Evolutionary conservation across 2,797 vertebrate species (phyloP).

Genomic region (Leucoraja ocellata): DNA sequence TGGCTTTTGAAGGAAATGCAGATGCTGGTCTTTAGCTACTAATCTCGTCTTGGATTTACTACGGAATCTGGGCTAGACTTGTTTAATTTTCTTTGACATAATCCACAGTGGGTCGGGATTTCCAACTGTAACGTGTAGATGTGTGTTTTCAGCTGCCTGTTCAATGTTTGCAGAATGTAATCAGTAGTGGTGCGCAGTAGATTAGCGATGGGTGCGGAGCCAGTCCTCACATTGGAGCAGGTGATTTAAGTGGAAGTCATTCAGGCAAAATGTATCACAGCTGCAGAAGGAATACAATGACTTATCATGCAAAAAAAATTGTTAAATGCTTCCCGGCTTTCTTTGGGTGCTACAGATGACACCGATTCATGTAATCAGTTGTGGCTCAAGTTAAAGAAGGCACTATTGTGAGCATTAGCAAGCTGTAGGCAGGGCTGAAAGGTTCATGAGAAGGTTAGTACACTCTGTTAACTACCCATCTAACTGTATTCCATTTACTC

Average conservation of each 20-base stretch:
- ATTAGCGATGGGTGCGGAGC: background rate
- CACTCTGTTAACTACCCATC: no score
- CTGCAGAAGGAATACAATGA: background rate
- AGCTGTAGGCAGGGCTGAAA: no score
- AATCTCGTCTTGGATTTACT: background rate
- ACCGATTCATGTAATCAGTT: no score
- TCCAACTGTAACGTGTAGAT: background rate
- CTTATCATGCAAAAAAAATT: background rate
- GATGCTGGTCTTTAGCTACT: background rate
- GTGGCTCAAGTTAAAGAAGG: no score
- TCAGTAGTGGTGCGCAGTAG: background rate
- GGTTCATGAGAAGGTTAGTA: no score
- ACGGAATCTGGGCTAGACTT: background rate
- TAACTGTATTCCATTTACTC: no score
- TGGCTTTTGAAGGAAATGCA: no score
- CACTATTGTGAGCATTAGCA: no score
- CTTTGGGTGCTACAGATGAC: no score
- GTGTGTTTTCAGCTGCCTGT: slow-evolving; percentile 29
- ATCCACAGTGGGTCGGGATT: no score
- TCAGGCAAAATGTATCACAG: slow-evolving; percentile 24
- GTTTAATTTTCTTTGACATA: background rate
- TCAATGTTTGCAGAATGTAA: slow-evolving; percentile 17
- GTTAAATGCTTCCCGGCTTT: no score
- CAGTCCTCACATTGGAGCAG: background rate
- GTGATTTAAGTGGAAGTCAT: background rate